A percentile compares a stretch with the other conserved stretches of the same genome.
Conservation (phyloP, 2,797 vertebrate species). For the Micromesistius poutassou region DNA sequence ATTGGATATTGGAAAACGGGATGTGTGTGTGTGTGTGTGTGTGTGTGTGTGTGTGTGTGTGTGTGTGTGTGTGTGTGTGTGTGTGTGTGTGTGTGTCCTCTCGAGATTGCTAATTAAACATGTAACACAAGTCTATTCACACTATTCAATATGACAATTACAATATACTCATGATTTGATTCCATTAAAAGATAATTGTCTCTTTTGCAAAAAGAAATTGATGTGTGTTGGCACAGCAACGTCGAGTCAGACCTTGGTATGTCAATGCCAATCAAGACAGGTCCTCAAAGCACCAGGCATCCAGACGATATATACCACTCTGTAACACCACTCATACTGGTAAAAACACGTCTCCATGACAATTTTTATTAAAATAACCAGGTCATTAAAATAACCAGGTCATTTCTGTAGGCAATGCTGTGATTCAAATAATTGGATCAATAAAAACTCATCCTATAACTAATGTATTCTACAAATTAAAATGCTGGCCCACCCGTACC, state of each 20-base stretch:
- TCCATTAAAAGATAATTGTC: neutral
- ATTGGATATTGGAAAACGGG: constrained; percentile 69
- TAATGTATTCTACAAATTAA: too few species aligned
- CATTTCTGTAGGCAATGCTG: too few species aligned
- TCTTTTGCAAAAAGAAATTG: neutral
- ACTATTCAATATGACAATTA: neutral
- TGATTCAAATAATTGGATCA: too few species aligned
- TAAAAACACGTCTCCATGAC: too few species aligned
- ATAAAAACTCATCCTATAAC: too few species aligned
- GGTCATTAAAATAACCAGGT: too few species aligned
- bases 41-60: constrained; percentile 15
- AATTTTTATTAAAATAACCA: too few species aligned
- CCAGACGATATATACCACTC: neutral
- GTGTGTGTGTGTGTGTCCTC: constrained; percentile 16
- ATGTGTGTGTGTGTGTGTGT: constrained; percentile 12
- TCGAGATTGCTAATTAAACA: neutral
- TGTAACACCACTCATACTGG: neutral
- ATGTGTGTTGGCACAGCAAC: neutral
- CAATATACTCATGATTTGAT: neutral
- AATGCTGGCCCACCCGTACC: too few species aligned
- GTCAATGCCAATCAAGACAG: neutral
- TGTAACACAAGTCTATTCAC: neutral
- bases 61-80: constrained; percentile 9
- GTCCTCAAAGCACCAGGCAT: neutral
- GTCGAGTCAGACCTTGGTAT: neutral